A percentile compares a stretch with the other conserved stretches of the same genome.
Conservation (phyloP, 2,113 vertebrate genomes). For the Cavia aperea region DNA sequence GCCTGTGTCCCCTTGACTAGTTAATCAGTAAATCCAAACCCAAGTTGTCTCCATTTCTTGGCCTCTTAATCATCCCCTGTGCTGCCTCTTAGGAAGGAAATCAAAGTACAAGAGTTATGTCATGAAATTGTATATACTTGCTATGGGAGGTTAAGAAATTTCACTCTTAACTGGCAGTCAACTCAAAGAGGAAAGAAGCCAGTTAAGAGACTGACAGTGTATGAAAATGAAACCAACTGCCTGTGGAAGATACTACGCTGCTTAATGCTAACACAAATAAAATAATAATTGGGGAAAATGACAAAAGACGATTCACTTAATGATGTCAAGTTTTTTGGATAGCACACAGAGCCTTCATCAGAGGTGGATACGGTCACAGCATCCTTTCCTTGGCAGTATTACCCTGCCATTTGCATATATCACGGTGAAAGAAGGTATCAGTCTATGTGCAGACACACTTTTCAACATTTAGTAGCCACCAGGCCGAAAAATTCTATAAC, state of each 20-base stretch:
- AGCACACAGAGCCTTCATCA: neutral
- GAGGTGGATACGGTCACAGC: neutral
- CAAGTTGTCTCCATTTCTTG: neutral
- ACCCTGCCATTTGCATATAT: rapidly evolving
- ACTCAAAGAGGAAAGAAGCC: neutral
- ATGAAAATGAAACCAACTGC: neutral
- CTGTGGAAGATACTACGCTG: neutral
- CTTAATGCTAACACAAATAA: neutral
- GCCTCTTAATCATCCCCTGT: neutral
- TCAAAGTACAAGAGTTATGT: neutral
- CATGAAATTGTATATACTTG: neutral
- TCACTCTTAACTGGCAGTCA: slow-evolving; percentile 3
- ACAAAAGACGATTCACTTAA: neutral
- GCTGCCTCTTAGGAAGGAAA: slow-evolving; percentile 9
- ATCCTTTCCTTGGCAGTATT: neutral
- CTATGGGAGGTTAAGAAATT: neutral
- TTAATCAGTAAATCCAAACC: neutral
- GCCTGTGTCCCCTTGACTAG: neutral
- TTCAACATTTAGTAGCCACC: neutral
- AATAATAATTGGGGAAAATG: neutral
- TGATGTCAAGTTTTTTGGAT: neutral
- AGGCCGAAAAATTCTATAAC: neutral
- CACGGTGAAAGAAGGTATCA: neutral
- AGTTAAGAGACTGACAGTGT: neutral
- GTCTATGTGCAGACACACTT: neutral